A percentile compares a stretch with the other conserved stretches of the same genome.
These are phyloP conservation scores for Atethmia centrago DNA, from an alignment of 2,888 invertebrate genomes.

Conservation along the genomic window DNA sequence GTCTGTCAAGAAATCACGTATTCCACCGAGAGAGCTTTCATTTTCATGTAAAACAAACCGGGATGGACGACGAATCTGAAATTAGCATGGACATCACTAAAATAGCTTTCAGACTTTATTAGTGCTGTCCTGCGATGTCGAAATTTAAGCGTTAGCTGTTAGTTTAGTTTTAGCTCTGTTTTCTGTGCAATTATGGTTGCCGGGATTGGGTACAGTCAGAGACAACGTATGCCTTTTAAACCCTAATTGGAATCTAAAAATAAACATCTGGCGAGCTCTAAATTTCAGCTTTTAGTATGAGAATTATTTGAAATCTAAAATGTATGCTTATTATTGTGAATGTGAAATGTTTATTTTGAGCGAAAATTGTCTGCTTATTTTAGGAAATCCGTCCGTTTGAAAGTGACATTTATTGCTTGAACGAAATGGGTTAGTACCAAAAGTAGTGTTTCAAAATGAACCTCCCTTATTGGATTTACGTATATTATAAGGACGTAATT, in stretches of 20 bases:
- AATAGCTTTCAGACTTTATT: conserved; percentile 25
- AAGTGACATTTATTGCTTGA: background rate
- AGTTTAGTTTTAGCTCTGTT: background rate
- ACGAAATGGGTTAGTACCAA: background rate
- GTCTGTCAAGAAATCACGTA: background rate
- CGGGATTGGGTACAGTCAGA: background rate
- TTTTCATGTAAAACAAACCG: conserved; percentile 28
- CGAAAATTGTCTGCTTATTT: conserved; percentile 17
- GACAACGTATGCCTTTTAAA: background rate
- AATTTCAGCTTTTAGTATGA: background rate
- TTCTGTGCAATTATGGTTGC: background rate
- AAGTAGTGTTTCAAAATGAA: background rate
- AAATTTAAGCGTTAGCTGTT: conserved; percentile 1
- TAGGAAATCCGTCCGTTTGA: background rate
- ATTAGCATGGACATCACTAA: conserved; percentile 20
- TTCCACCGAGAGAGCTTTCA: conserved; percentile 11
- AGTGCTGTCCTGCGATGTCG: background rate
- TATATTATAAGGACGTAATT: too few species aligned
- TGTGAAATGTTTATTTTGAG: conserved; percentile 1
- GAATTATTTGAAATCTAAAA: conserved; percentile 20
- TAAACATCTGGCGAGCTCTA: background rate
- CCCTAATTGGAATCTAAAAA: conserved; percentile 15
- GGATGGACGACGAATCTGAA: conserved; percentile 23
- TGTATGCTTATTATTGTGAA: conserved; percentile 17
- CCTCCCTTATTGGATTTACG: too few species aligned